Base-by-base conservation (phyloP, 2,888 invertebrate species). In the Antheraea yamamai region DNA sequence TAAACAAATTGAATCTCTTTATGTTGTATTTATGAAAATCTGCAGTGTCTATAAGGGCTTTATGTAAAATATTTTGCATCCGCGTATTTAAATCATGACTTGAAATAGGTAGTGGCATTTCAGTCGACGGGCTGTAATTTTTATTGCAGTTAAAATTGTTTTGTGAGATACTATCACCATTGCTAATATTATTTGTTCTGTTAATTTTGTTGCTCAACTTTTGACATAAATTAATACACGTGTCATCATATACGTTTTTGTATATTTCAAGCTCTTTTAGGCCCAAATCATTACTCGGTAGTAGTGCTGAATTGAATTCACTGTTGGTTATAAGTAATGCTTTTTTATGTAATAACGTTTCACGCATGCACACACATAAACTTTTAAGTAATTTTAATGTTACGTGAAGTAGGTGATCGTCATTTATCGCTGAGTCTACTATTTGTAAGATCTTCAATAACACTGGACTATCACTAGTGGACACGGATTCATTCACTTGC, bases 301-400 rank as follows among this genome's bases (percentile, higher is more conserved):
- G n/a, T 52, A 81, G 77, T 58, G 87, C 71, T 16, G 79, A 75
- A 74, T 86, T 85, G 1, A 77, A 80, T 18, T 83, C 82, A 75
- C 78, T 80, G n/a, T 81, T 76, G 14, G 84, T 77, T 58, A 72
- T 55, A 35, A 76, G 77, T 18, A 79, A 81, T 64, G 83, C 82
- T 81, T 88, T 82, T 76, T 88, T 89, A 6, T 78, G 81, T 58
- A 79, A 81, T 20, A 91, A 80, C 2, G 88, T 88, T 77, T 91
- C 88, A 16, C 83, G 84, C 89, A 94, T 91, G 79, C 94, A 94
- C 61, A 80, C 77, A 82, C 94, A 94, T 66, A 94, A 81, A 81
- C 89, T 89, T 76, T 87, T 86, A n/a, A 94, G 81, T n/a, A 94
- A 79, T 78, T 89, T 89, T 35, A 91, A 77, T 0, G 92, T 91